Percentiles rank a stretch among this genome's conserved stretches.
phyloP scores from a whole-genome alignment of 1,140 invertebrate species.

The Gonioctena quinquepunctata region DNA sequence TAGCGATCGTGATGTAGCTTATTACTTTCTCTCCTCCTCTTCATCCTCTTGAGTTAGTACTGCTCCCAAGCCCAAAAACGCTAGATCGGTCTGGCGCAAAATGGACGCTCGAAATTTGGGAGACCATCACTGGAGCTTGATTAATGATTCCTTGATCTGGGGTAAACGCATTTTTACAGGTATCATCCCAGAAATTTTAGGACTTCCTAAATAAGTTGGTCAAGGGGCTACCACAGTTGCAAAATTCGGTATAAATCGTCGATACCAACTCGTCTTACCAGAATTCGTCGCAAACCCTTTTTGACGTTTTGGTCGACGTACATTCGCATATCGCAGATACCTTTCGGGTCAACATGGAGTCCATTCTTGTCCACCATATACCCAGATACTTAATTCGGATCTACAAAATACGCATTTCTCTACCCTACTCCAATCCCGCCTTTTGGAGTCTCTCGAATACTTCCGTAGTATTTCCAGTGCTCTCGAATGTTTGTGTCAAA shows the following conservation, averaged over 20 bases:
- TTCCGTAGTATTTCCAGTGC: constrained; percentile 13
- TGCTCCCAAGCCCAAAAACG: constrained; percentile 26
- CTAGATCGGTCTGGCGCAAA: constrained; percentile 32
- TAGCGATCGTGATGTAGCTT: constrained; percentile 43
- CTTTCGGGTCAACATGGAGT: constrained; percentile 28
- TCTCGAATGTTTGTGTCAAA: constrained; percentile 32
- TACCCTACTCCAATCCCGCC: constrained; percentile 40
- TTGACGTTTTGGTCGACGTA: background rate
- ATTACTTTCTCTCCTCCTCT: constrained; percentile 25
- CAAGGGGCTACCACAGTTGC: constrained; percentile 28
- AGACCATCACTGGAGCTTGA: constrained; percentile 37
- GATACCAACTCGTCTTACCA: constrained; percentile 32
- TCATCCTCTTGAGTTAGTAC: constrained; percentile 41
- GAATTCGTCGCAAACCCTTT: background rate
- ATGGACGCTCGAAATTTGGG: constrained; percentile 34
- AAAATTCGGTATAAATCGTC: constrained; percentile 18
- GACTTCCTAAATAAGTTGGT: constrained; percentile 33
- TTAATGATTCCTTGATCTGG: constrained; percentile 33
- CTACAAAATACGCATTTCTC: constrained; percentile 47
- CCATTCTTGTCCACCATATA: constrained; percentile 46
- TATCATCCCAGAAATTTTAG: constrained; percentile 14
- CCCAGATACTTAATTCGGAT: constrained; percentile 46
- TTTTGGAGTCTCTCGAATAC: constrained; percentile 38
- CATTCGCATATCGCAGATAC: constrained; percentile 33
- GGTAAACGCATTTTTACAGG: constrained; percentile 28